phyloP scores from a whole-genome alignment of 2,113 vertebrate genomes.

The Osmerus eperlanus region DNA sequence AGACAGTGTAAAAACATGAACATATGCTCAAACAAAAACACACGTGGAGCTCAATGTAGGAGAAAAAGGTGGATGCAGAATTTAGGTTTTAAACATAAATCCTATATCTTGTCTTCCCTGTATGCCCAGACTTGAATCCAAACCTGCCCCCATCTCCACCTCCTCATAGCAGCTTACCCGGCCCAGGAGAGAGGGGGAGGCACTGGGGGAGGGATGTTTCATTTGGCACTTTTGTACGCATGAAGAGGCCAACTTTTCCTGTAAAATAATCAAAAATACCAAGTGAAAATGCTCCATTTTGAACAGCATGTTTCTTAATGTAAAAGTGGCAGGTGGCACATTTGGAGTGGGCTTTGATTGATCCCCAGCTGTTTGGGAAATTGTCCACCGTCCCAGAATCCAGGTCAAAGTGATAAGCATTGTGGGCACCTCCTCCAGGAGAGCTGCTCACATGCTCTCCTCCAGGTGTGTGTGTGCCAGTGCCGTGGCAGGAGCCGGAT shows the following conservation, averaged over 20 bases:
- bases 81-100: slow-evolving; percentile 63
- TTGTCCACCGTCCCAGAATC: slow-evolving; percentile 76
- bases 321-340: slow-evolving; percentile 78
- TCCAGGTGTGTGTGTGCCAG: slow-evolving; percentile 38
- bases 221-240: slow-evolving; percentile 70
- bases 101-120: slow-evolving; percentile 54
- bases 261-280: slow-evolving; percentile 77
- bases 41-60: background rate
- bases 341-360: slow-evolving; percentile 76
- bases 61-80: slow-evolving; percentile 33
- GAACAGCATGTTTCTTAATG: slow-evolving; percentile 77
- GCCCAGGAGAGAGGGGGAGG: slow-evolving; percentile 60
- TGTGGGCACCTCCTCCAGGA: slow-evolving; percentile 64
- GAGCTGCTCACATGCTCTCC: slow-evolving; percentile 53
- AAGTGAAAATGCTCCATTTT: slow-evolving; percentile 74
- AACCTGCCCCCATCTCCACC: slow-evolving; percentile 51
- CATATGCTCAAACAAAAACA: no score
- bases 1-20: no score
- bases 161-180: slow-evolving; percentile 49
- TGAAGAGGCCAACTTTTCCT: slow-evolving; percentile 70
- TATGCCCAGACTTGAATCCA: slow-evolving; percentile 59
- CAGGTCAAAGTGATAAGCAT: slow-evolving; percentile 80
- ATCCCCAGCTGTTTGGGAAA: slow-evolving; percentile 79
- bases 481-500: slow-evolving; percentile 18
- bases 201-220: slow-evolving; percentile 56